Evolutionary conservation across 2,113 vertebrate species (phyloP).

Genomic region (Myrmecobius fasciatus): DNA sequence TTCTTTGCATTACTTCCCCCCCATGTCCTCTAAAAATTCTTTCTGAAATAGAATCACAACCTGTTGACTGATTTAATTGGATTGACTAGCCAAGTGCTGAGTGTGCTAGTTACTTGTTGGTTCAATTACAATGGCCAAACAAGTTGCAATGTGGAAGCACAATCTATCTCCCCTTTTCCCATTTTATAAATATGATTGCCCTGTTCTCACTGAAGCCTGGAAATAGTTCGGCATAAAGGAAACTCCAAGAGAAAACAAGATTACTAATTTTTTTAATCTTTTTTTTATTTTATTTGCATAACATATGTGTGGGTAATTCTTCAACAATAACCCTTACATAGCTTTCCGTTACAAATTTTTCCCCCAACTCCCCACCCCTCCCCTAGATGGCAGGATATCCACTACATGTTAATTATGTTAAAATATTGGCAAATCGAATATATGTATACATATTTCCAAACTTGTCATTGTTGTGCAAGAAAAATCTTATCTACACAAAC

Average conservation of each 20-base stretch:
- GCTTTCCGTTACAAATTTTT: too few relatives aligned
- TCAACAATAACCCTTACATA: too few relatives aligned
- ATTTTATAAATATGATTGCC: background rate
- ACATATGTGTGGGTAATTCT: too few relatives aligned
- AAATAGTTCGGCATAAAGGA: background rate
- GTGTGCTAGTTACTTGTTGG: background rate
- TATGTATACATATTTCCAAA: too few relatives aligned
- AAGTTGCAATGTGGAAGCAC: too few relatives aligned
- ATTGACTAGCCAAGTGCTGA: background rate
- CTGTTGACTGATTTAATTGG: background rate
- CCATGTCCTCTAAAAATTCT: background rate
- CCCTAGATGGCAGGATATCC: too few relatives aligned
- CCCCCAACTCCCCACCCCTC: too few relatives aligned
- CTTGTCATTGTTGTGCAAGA: too few relatives aligned
- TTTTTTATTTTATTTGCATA: too few relatives aligned
- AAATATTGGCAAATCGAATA: too few relatives aligned
- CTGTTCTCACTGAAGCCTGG: background rate
- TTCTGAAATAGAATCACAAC: background rate
- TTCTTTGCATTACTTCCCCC: background rate
- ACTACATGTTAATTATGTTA: too few relatives aligned
- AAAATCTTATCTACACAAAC: too few relatives aligned
- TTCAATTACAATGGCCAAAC: conserved; percentile 6
- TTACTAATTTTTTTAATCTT: background rate
- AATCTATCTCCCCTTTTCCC: background rate
- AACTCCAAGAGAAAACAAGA: background rate